Evolutionary conservation across 1,140 invertebrate species (phyloP).

Genomic region (Artemia franciscana): DNA sequence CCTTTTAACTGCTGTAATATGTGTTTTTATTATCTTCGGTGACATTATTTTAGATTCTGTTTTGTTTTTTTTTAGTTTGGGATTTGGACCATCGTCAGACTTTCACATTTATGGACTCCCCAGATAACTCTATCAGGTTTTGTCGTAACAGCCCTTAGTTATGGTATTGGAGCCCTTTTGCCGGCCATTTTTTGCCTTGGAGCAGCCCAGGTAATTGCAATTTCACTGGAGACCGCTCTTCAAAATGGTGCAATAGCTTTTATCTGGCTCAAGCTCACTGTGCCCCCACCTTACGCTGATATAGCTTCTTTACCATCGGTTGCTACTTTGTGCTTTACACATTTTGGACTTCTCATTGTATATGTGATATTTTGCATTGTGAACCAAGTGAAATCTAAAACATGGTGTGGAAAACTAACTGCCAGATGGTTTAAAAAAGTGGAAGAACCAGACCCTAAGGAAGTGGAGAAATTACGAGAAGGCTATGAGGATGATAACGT

Average conservation of each 20-base stretch:
- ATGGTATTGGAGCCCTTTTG: background rate
- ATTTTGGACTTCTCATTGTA: background rate
- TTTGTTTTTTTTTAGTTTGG: background rate
- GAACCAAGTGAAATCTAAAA: too few relatives aligned
- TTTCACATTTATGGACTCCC: background rate
- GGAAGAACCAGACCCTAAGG: too few relatives aligned
- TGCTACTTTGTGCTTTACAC: conserved; percentile 16
- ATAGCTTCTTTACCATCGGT: conserved; percentile 21
- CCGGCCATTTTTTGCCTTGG: background rate
- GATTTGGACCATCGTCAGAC: background rate
- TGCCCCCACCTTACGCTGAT: conserved; percentile 23
- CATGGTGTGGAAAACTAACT: too few relatives aligned
- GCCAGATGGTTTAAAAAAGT: too few relatives aligned
- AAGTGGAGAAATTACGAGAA: too few relatives aligned
- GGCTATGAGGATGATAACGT: too few relatives aligned
- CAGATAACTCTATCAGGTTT: background rate
- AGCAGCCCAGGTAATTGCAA: conserved; percentile 21
- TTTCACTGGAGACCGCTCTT: conserved; percentile 27
- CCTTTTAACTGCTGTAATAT: too few relatives aligned
- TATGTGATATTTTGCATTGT: background rate
- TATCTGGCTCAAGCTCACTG: conserved; percentile 21
- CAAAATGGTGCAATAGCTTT: conserved; percentile 26
- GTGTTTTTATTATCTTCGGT: too few relatives aligned
- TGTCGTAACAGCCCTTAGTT: background rate
- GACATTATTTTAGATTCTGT: too few relatives aligned